Base-by-base conservation (phyloP, 2,113 vertebrate genomes). In the Rafetus swinhoei region DNA sequence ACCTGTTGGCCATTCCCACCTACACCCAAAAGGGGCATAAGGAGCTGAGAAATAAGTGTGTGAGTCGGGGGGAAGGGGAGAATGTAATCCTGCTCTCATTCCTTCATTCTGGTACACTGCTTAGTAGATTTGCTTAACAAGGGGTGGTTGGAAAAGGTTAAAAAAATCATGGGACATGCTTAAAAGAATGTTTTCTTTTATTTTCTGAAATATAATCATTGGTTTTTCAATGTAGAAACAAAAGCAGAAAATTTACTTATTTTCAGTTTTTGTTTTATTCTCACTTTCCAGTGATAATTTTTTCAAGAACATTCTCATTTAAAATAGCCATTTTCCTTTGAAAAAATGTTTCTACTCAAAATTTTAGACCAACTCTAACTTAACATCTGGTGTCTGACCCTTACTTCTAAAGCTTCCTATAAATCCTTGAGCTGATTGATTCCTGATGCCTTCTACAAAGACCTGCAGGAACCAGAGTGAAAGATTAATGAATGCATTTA, bases 1-100 rank as follows among this genome's bases (percentile, higher is more conserved):
- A 52, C 56, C 16, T 52, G 1, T 1, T 60, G 80, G 74, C n/a
- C 1, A 0, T 65, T 29, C 9, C 25, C 16, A 24, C 60, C 29
- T 21, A 2, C 65, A 76, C 19, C 16, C 60, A 25, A 39, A 7
- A 92, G 8, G 27, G 32, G 1, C 14, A 85, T n/a, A 4, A 80
- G 14, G 2, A 89, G 32, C 65, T 69, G 65, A 69, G 53, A 76
- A 24, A 45, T 76, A 62, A 62, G 59, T 4, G 6, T 45, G 45
- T 45, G 45, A 45, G 45, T 45, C 6, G 45, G 45, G 45, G 45
- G 45, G 35, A 10, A 18, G 69, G 18, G 19, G 18, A 21, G 9
- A 21, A 9, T 12, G 35, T 74, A 74, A 86, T 53, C 22, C n/a
- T 60, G 74, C 32, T 25, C n/a, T 9, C 50, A 45, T 76, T 86